phyloP scores from a whole-genome alignment of 30 jellyfish, hydroid and myxozoan species.

The Aurelia coerulea region DNA sequence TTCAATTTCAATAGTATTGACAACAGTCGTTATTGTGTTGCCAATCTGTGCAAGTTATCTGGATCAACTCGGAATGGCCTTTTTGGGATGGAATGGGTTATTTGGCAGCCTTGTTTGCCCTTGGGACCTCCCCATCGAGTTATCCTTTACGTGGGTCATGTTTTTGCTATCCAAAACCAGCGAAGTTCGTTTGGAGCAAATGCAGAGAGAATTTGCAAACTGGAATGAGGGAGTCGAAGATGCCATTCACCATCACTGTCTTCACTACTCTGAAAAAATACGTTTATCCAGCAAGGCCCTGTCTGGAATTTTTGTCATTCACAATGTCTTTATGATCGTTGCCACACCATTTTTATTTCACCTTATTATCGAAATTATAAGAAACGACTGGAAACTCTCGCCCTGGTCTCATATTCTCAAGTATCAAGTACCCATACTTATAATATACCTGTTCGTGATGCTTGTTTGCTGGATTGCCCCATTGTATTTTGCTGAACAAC shows the following conservation, averaged over 20 bases:
- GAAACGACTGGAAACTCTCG: too few relatives aligned
- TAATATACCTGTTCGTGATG: too few relatives aligned
- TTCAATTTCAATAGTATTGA: too few relatives aligned
- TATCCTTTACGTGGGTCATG: background rate
- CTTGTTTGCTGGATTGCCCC: background rate
- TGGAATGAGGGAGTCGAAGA: background rate
- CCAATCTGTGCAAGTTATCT: too few relatives aligned
- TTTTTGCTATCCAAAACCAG: background rate
- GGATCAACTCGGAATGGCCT: too few relatives aligned
- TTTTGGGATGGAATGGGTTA: too few relatives aligned
- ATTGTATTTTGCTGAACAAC: background rate
- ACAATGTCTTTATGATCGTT: background rate
- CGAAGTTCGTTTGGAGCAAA: background rate
- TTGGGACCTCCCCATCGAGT: background rate
- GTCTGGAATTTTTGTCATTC: background rate
- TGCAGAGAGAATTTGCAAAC: background rate
- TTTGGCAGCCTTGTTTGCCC: too few relatives aligned
- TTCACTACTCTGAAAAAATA: background rate
- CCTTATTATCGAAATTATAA: background rate
- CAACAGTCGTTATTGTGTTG: too few relatives aligned
- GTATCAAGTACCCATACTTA: too few relatives aligned
- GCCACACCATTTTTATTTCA: background rate
- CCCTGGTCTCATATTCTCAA: too few relatives aligned
- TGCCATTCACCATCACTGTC: background rate
- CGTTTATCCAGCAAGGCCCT: background rate